Conservation (phyloP, 2,113 vertebrate species). For the Willisornis vidua region DNA sequence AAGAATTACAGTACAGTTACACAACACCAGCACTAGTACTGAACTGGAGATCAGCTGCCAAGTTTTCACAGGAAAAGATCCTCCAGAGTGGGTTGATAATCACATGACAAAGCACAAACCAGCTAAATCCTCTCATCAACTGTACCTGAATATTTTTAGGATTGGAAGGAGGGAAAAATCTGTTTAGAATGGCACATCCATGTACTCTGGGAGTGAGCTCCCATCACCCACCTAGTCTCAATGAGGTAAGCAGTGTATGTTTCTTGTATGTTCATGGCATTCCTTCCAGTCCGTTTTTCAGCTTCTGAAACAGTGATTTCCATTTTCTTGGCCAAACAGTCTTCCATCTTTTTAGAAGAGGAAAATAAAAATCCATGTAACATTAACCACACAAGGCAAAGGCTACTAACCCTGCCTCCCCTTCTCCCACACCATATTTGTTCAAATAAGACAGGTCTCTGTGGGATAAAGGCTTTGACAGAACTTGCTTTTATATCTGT, state of each 20-base stretch:
- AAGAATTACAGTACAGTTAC: not conserved
- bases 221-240: constrained; percentile 85
- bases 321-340: constrained; percentile 84
- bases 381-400: not conserved
- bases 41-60: not conserved
- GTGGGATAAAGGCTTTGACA: not conserved
- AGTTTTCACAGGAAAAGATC: not conserved
- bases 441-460: not conserved
- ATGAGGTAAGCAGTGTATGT: constrained; percentile 95
- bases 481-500: not conserved
- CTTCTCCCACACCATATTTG: not conserved
- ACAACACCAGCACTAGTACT: not conserved
- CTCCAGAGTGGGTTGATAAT: not conserved
- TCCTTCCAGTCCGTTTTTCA: constrained; percentile 91
- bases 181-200: not conserved
- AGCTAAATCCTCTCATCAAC: not conserved
- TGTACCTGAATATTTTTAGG: not conserved
- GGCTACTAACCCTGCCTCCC: not conserved
- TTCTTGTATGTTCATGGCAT: constrained; percentile 93
- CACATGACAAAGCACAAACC: not conserved
- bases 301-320: constrained; percentile 94
- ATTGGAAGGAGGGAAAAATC: not conserved
- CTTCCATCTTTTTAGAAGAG: constrained; percentile 79
- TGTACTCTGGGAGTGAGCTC: not conserved
- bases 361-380: constrained; percentile 21